Base-by-base conservation (phyloP, 30 jellyfish, hydroid and myxozoan genomes). In the Catostylus mosaicus region DNA sequence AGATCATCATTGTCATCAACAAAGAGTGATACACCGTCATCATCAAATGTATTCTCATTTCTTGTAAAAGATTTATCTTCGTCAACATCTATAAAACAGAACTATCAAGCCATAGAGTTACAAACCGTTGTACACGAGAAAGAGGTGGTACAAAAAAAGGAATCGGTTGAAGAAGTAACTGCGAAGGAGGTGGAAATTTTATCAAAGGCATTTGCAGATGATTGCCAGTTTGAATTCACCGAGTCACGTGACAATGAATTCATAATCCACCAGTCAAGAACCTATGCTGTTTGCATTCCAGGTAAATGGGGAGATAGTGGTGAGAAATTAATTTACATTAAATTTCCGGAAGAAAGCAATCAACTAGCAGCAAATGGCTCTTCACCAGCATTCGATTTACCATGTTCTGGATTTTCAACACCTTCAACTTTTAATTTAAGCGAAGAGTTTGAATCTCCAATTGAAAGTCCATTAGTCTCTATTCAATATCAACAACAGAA, bases 361-460 rank as follows among this genome's bases (percentile, higher is more conserved):
- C 68, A 81, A 30, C 30, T 81, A 6, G 63, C 84, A 18, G 52
- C 2, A 23, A 10, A 3, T 16, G 67, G 19, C 30, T 20, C 19
- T 20, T 10, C 7, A 26, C 82, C 30, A 40, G 29, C 59, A 3
- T 35, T 22, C 52, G 91, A 81, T 30, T 54, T 67, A 6, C 69
- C 67, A 27, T 33, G 56, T 12, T 67, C 91, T 22, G 91, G 91
- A 16, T 68, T 47, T 51, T 81, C 91, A 22, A 46, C 91, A 27
- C 91, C 91, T 9, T 48, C 84, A 14, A 56, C 91, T 6, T 81
- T 81, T 19, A 69, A 81, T 26, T 57, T 81, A 11, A 81, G 91
- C 38, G 91, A 81, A 30, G 91, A 81, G 47, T 81, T 65, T 43
- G n/a, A 29, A 33, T 66, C 91, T 0, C 91, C 91, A 4, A 27